These are phyloP conservation scores for Pocillopora verrucosa DNA, from an alignment of 64 coral and sea anemone species.

Conservation along the genomic window DNA sequence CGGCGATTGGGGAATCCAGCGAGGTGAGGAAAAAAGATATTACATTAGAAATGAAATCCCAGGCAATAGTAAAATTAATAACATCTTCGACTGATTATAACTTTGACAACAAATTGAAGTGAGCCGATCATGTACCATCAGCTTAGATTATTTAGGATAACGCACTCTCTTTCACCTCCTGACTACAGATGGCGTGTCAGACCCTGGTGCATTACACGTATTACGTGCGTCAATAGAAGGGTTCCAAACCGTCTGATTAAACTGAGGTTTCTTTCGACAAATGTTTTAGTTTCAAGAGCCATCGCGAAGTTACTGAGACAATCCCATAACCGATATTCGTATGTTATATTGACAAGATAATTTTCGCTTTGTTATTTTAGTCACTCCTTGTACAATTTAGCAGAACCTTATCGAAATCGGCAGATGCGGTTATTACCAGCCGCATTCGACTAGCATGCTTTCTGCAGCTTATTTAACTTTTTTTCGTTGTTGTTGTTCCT, in stretches of 20 bases:
- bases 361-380: too few relatives aligned
- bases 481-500: too few relatives aligned
- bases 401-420: too few relatives aligned
- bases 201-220: not conserved
- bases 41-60: not conserved
- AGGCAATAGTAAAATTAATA: not conserved
- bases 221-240: not conserved
- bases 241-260: too few relatives aligned
- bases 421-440: too few relatives aligned
- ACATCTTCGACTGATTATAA: not conserved
- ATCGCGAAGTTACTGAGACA: not conserved
- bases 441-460: too few relatives aligned
- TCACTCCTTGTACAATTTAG: too few relatives aligned
- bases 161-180: not conserved
- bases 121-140: not conserved
- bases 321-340: too few relatives aligned
- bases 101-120: not conserved
- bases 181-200: not conserved
- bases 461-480: too few relatives aligned
- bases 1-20: not conserved
- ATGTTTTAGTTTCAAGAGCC: not conserved
- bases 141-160: not conserved
- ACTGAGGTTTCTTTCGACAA: not conserved
- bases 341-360: too few relatives aligned
- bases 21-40: not conserved